Percentiles rank a stretch among this genome's conserved stretches.
Evolutionary conservation across 2,797 vertebrate species (phyloP).

Genomic region (Sebastes jordani): DNA sequence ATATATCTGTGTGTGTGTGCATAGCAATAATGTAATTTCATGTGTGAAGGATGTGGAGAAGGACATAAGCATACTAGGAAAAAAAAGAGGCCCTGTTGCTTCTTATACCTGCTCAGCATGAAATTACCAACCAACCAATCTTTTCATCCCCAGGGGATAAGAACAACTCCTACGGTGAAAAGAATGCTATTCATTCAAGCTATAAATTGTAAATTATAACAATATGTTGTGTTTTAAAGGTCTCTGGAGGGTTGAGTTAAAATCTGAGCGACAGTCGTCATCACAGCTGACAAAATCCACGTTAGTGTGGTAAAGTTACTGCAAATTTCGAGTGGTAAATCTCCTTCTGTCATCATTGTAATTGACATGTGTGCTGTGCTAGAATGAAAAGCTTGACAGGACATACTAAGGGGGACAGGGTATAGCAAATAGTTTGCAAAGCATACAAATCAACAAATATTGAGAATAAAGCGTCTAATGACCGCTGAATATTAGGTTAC

Average conservation of each 20-base stretch:
- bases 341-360: background rate
- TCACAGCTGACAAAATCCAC: background rate
- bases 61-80: background rate
- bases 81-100: background rate
- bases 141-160: background rate
- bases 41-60: conserved; percentile 10
- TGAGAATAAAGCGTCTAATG: background rate
- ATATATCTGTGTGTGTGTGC: background rate
- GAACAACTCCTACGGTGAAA: background rate
- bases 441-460: background rate
- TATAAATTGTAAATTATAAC: background rate
- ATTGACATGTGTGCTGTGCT: background rate
- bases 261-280: no score
- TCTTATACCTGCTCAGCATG: background rate
- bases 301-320: background rate
- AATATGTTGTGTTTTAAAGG: background rate
- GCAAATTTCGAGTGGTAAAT: background rate
- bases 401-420: background rate
- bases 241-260: no score
- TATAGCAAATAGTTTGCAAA: background rate
- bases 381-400: background rate
- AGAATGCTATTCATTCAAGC: background rate
- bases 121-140: background rate
- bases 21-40: background rate
- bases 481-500: background rate